Conservation (phyloP, 2,113 vertebrate genomes). For the Rhabdomys dilectus region DNA sequence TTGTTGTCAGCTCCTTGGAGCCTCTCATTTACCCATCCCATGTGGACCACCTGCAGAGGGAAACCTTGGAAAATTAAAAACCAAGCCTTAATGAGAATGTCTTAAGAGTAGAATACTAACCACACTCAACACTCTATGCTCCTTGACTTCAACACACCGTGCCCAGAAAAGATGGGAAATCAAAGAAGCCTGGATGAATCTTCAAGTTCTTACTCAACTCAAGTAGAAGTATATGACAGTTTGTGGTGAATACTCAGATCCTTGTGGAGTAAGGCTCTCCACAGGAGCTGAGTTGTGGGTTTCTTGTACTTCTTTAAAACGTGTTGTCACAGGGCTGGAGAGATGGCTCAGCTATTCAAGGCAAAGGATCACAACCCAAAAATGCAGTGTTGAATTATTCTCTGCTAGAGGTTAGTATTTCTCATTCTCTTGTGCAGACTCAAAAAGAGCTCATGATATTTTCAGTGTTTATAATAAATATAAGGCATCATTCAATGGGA, state of each 20-base stretch:
- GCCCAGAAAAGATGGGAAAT: too few species aligned
- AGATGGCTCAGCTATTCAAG: neutral
- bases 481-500: neutral
- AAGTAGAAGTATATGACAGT: too few species aligned
- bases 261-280: neutral
- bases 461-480: neutral
- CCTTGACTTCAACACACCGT: neutral
- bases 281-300: neutral
- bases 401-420: neutral
- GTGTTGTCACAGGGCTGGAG: neutral
- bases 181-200: neutral
- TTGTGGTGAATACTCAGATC: neutral
- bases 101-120: neutral
- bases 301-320: neutral
- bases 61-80: conserved; percentile 83
- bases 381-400: neutral
- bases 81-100: conserved; percentile 10
- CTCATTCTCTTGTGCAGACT: neutral
- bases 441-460: neutral
- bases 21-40: conserved; percentile 95
- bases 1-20: conserved; percentile 86
- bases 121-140: neutral
- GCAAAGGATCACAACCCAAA: neutral
- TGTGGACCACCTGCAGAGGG: conserved; percentile 92
- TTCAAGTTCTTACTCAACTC: neutral